phyloP scores from a whole-genome alignment of 2,113 vertebrate genomes.

The Lepisosteus oculatus region DNA sequence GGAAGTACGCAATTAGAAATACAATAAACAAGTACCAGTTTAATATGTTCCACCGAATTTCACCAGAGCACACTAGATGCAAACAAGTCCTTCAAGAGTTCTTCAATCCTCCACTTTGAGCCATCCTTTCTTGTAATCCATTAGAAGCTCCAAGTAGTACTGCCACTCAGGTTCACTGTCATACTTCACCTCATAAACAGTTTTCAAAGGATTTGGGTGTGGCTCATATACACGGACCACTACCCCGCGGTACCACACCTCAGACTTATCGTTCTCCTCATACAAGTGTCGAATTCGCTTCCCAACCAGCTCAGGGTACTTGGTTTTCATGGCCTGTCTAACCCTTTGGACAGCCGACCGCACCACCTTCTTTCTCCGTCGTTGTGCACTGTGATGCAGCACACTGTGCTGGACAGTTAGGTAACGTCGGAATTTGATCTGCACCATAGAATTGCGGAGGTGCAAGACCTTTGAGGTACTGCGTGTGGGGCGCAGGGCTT shows the following conservation, averaged over 20 bases:
- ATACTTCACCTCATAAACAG: slow-evolving; percentile 69
- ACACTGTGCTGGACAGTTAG: slow-evolving; percentile 35
- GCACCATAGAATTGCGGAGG: slow-evolving; percentile 39
- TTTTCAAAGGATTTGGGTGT: slow-evolving; percentile 62
- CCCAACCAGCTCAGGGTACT: slow-evolving; percentile 72
- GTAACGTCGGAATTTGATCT: slow-evolving; percentile 62
- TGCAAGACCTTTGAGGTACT: slow-evolving; percentile 42
- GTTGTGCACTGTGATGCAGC: slow-evolving; percentile 40
- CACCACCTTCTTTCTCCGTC: slow-evolving; percentile 53
- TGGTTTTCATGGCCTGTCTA: slow-evolving; percentile 31
- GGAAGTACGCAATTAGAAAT: too few species aligned
- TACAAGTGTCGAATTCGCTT: slow-evolving; percentile 73
- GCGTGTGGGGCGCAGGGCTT: slow-evolving; percentile 26
- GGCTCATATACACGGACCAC: slow-evolving; percentile 62
- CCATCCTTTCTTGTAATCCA: slow-evolving; percentile 72
- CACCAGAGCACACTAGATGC: too few species aligned
- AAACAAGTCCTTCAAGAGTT: too few species aligned
- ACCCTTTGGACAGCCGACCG: slow-evolving; percentile 54
- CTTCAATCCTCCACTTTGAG: slow-evolving; percentile 61
- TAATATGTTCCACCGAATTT: too few species aligned
- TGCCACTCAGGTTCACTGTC: slow-evolving; percentile 76
- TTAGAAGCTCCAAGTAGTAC: slow-evolving; percentile 70
- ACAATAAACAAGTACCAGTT: too few species aligned
- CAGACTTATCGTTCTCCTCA: slow-evolving; percentile 73
- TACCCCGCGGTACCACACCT: slow-evolving; percentile 68